A percentile compares a stretch with the other conserved stretches of the same genome.
Conservation (phyloP, 1,140 invertebrate genomes). For the Leptinotarsa defecta region DNA sequence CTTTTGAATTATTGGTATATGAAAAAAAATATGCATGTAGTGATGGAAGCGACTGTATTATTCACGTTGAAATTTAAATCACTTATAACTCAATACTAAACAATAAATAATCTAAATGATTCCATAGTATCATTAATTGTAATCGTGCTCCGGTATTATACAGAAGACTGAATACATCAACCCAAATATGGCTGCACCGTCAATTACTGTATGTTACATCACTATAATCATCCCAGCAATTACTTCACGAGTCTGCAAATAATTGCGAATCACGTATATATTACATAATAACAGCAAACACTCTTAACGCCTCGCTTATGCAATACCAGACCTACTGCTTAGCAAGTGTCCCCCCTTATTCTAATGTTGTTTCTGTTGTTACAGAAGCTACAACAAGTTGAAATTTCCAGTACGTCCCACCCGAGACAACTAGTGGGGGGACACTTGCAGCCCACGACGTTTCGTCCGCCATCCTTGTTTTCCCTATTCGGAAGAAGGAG, state of each 20-base stretch:
- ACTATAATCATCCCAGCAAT: not conserved
- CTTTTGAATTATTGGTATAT: too few species aligned
- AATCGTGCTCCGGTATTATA: too few species aligned
- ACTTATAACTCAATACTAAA: too few species aligned
- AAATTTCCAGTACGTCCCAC: not conserved
- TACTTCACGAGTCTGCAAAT: not conserved
- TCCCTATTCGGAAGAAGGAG: conserved; percentile 27
- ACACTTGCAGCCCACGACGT: conserved; percentile 53
- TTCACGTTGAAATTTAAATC: too few species aligned
- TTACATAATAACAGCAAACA: too few species aligned
- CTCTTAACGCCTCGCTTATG: not conserved
- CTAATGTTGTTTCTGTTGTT: conserved; percentile 49
- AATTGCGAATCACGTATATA: not conserved
- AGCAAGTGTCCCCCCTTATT: conserved; percentile 26
- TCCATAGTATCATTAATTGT: too few species aligned
- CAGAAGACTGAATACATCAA: too few species aligned
- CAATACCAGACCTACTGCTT: conserved; percentile 1
- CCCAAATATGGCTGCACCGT: not conserved
- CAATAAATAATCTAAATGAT: too few species aligned
- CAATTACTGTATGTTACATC: not conserved
- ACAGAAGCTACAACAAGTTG: conserved; percentile 51
- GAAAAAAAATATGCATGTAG: too few species aligned
- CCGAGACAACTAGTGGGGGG: conserved; percentile 46
- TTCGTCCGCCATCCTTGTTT: conserved; percentile 42
- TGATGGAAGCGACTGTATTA: too few species aligned